Percentiles rank a stretch among this genome's conserved stretches.
Evolutionary conservation across 2,888 invertebrate genomes (phyloP).

Genomic region (Matsumyia berberina): DNA sequence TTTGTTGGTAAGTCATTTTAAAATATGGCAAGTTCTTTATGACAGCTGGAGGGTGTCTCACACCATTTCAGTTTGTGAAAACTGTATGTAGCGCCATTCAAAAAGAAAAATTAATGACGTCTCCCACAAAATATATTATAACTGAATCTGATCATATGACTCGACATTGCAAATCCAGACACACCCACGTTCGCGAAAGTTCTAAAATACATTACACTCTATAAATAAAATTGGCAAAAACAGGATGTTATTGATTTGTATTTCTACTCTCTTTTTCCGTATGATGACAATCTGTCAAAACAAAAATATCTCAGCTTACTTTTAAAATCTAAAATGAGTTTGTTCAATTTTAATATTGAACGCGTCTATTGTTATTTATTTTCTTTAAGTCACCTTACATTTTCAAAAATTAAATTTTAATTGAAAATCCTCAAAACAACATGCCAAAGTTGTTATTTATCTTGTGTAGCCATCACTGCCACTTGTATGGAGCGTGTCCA

Average conservation of each 20-base stretch:
- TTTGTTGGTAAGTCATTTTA: too few relatives aligned
- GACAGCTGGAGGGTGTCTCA: too few relatives aligned
- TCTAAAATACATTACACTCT: background rate
- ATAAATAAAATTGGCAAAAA: conserved; percentile 46
- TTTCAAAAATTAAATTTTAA: background rate
- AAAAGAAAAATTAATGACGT: too few relatives aligned
- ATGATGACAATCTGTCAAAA: conserved; percentile 25
- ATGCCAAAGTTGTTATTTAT: conserved; percentile 1
- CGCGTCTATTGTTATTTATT: conserved; percentile 6
- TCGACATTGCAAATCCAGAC: background rate
- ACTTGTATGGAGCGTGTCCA: background rate
- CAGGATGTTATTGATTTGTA: conserved; percentile 51
- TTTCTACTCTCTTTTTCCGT: background rate
- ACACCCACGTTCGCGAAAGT: conserved; percentile 12
- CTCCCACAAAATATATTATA: too few relatives aligned
- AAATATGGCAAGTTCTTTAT: too few relatives aligned
- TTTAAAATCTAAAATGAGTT: background rate
- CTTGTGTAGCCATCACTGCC: background rate
- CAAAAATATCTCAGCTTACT: conserved; percentile 8
- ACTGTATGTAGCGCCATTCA: too few relatives aligned
- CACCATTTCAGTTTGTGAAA: too few relatives aligned
- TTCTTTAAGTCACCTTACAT: background rate
- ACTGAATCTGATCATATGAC: background rate
- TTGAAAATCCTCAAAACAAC: background rate
- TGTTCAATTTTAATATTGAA: background rate